Evolutionary conservation across 1,140 invertebrate genomes (phyloP).

Genomic region (Sminthurinus signatus): DNA sequence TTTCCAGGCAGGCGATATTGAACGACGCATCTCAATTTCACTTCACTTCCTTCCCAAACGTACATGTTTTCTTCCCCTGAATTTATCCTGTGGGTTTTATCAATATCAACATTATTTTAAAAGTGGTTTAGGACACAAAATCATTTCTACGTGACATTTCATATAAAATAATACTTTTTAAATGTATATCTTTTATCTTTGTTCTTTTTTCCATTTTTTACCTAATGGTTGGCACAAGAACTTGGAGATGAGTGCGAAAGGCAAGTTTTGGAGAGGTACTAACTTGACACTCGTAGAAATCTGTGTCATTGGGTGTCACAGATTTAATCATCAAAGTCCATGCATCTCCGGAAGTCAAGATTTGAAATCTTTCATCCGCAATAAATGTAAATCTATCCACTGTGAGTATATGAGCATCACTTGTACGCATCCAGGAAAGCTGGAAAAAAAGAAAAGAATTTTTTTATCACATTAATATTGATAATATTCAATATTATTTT

Average conservation of each 20-base stretch:
- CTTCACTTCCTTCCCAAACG: constrained; percentile 40
- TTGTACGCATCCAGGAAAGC: constrained; percentile 35
- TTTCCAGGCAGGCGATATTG: constrained; percentile 23
- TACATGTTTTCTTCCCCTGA: constrained; percentile 32
- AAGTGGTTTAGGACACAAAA: too few species aligned
- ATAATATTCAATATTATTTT: not conserved
- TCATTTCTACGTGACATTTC: too few species aligned
- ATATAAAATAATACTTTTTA: too few species aligned
- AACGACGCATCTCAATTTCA: constrained; percentile 31
- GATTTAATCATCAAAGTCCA: constrained; percentile 38
- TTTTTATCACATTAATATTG: not conserved
- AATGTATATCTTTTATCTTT: too few species aligned
- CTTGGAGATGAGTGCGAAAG: constrained; percentile 30
- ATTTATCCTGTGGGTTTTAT: constrained; percentile 24
- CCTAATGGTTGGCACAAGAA: constrained; percentile 37
- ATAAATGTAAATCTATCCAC: constrained; percentile 25
- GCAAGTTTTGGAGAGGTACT: constrained; percentile 39
- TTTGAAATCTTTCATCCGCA: constrained; percentile 36
- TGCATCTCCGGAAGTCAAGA: constrained; percentile 25
- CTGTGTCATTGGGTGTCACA: constrained; percentile 15
- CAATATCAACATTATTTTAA: too few species aligned
- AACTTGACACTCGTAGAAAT: constrained; percentile 40
- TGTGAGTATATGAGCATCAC: constrained; percentile 30
- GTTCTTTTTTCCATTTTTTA: constrained; percentile 2
- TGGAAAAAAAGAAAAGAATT: not conserved